Evolutionary conservation across 2,113 vertebrate species (phyloP).

Genomic region (Apodemus sylvaticus): DNA sequence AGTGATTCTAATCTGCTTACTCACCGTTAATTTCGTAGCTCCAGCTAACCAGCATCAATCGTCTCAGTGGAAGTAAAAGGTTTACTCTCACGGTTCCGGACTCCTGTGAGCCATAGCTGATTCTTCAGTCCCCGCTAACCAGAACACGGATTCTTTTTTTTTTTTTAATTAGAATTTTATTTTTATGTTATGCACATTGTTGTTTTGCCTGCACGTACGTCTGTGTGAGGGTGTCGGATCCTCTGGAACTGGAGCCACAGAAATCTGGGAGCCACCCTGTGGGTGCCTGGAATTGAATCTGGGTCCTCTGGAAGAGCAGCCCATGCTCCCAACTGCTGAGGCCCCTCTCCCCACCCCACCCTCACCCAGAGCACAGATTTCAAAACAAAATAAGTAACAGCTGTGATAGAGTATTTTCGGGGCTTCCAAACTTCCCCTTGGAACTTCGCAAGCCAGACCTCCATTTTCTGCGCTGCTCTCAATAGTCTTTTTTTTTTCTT

Average conservation of each 20-base stretch:
- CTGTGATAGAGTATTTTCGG: background rate
- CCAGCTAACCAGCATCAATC: background rate
- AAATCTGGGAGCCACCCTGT: background rate
- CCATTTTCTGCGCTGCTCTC: too few species aligned
- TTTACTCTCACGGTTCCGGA: background rate
- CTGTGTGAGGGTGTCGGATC: background rate
- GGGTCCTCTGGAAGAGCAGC: background rate
- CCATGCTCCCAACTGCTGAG: too few species aligned
- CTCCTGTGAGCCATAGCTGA: background rate
- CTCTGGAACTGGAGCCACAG: background rate
- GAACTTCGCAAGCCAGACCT: background rate
- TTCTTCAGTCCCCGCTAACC: background rate
- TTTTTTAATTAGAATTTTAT: background rate
- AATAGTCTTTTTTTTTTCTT: too few species aligned
- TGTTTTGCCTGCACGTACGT: background rate
- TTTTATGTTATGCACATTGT: background rate
- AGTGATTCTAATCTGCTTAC: background rate
- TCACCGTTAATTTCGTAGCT: background rate
- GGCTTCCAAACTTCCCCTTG: background rate
- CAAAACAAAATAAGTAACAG: background rate
- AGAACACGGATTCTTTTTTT: background rate
- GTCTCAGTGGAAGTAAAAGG: background rate
- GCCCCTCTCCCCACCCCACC: background rate
- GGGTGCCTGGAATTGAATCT: background rate
- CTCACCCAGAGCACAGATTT: background rate